Evolutionary conservation across 2,113 vertebrate genomes (phyloP), one percentile per base, ranked within the genome.

Genomic region (Rhipidura dahli): DNA sequence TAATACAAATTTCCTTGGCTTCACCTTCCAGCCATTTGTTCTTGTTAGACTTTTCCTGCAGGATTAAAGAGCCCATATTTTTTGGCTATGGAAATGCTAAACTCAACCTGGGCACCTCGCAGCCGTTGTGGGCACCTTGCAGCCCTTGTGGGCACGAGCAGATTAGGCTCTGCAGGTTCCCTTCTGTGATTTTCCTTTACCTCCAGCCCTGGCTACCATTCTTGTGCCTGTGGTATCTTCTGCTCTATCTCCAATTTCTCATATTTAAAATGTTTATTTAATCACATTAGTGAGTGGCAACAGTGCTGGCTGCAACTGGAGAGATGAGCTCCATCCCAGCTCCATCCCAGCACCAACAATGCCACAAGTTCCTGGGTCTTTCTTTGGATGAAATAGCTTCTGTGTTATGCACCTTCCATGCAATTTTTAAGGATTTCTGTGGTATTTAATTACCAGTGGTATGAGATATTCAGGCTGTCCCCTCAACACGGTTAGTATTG

Each of bases 21-120:
- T 93, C 54, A 30, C 54, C 68, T 94, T 59, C 68, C 51, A 47
- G 64, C 19, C 47, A 4, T 93, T 96, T 80, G 23, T 83, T 93
- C 71, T 66, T 49, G 42, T 83, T 70, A 78, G 54, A 44, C 44
- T 87, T 83, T 77, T 61, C 70, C 57, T 61, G 51, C 68, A 50
- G 26, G 45, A 54, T 77, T 68, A 53, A 42, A 85, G 17, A 89
- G 13, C 33, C 33, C 1, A 0, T 44, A 4, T 82, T 78, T 91
- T 87, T 35, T 2, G 5, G 31, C 50, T 3, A 0, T 33, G 54
- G 4, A 51, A 40, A 50, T 16, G 1, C 53, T 5, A 16, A 76
- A 57, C 4, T 15, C 35, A 42, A 4, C 49, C 33, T 2, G 9
- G 20, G 50, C 27, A 13, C 63, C 82, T 76, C 2, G 0, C 44